Base-by-base conservation (phyloP, 2,797 vertebrate species). In the Smutsia gigantea region DNA sequence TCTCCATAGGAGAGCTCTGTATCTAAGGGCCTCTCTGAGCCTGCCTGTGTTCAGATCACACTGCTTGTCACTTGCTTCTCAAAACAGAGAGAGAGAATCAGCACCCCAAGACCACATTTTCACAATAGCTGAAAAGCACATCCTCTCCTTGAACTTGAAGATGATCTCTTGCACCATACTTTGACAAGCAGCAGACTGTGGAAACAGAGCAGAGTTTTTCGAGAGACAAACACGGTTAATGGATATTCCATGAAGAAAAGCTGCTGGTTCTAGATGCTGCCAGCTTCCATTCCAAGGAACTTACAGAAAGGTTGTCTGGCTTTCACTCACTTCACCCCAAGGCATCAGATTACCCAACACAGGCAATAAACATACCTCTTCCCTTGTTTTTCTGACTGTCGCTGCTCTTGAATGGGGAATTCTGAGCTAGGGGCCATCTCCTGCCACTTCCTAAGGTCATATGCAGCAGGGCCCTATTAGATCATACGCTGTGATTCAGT, bases 191-290 rank as follows among this genome's bases (percentile, higher is more conserved):
- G 46, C 69, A 89, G 93, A 53, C 61, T 93, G 46, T 94, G 94
- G 74, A 97, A 95, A 94, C 51, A 61, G 34, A 82, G 49, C 79
- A 93, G 95, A 95, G 90, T 96, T 98, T 96, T 97, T 97, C 97
- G 93, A 95, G 97, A 96, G 74, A 97, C 97, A 97, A 97, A 97
- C 94, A 97, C 95, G 74, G 72, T 79, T 97, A 96, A 97, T 96
- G 88, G 93, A 81, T 96, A 97, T 95, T 96, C 95, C 95, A 94
- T 82, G 61, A 95, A 87, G 96, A 94, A 94, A 95, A 94, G 61
- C 23, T 82, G 96, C 94, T 51, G 31, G 42, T 75, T 82, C 85
- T 94, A 71, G 77, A 93, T 68, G 37, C 71, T 96, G 95, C 94
- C 97, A 97, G 92, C 49, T 97, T 55, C 37, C 46, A 75, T 93